Evolutionary conservation across 2,113 vertebrate genomes (phyloP), one percentile per base, ranked within the genome.

Genomic region (Bothrops jararaca): DNA sequence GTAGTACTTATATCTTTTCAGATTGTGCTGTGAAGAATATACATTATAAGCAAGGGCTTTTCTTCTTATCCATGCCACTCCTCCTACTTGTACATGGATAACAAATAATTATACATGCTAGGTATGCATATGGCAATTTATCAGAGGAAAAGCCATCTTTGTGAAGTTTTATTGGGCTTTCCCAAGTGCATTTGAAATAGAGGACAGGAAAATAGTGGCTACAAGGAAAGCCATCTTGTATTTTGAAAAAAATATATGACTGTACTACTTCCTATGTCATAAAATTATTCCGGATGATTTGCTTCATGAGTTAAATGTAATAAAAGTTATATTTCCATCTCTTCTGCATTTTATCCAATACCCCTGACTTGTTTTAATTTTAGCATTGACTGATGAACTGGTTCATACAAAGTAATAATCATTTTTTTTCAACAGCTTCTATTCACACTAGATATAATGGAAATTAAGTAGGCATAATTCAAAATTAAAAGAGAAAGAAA

Each of bases 301-400:
- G 85, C 52, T 88, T 92, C 88, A 88, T 53, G 86, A 92, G 57
- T 88, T 92, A 88, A 92, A 92, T 69, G 53, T n/a, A 92, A 92
- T 74, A 92, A 74, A 92, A 88, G 58, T 69, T 60, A 88, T 48
- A 88, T 88, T 92, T 88, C 86, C 58, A 88, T 74, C 86, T 92
- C 58, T 15, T 88, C 48, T 34, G 18, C 88, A 34, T 60, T 74
- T 74, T 24, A 54, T 10, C 23, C 58, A 88, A 54, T 54, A 92
- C 86, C 50, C n/a, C 58, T 87, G 57, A 20, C 48, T 52, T 88
- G 53, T 45, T 91, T 91, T 86, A 91, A 52, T 86, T 91, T 91
- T 91, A 50, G 42, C 42, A 3, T 34, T 42, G 91, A 87, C 54
- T 86, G 54, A 86, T n/a, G 39, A 92, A 88, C 23, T 88, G 91